These are phyloP conservation scores for Euura lappo DNA, from an alignment of 1,140 invertebrate species.

Conservation along the genomic window DNA sequence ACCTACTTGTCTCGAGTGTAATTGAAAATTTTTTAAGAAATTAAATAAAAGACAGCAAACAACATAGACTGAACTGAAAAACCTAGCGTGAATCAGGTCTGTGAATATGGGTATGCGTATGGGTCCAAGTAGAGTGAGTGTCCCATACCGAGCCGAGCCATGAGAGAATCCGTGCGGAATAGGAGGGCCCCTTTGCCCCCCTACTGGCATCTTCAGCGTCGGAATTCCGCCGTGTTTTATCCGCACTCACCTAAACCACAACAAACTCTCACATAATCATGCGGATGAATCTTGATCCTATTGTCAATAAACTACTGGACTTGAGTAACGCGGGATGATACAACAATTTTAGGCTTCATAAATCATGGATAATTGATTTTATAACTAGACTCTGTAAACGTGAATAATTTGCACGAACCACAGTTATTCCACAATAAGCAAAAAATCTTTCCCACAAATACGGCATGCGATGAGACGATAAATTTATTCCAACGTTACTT, in stretches of 20 bases:
- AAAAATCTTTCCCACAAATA: no score
- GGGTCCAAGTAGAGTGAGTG: constrained; percentile 59
- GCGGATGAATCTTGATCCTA: constrained; percentile 20
- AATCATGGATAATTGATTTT: no score
- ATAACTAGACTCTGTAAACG: no score
- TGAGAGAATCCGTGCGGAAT: constrained; percentile 59
- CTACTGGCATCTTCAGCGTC: constrained; percentile 52
- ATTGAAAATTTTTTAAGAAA: constrained; percentile 11
- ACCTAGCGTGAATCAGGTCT: constrained; percentile 3
- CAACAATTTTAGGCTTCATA: no score
- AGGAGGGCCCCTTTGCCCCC: constrained; percentile 50
- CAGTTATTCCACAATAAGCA: no score
- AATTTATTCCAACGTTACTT: no score
- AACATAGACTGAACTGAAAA: constrained; percentile 11
- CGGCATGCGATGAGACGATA: no score
- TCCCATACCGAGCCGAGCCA: constrained; percentile 62
- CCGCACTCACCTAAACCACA: constrained; percentile 60
- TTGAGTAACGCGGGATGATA: no score
- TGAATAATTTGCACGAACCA: no score
- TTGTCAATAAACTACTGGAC: no score
- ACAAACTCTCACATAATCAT: constrained; percentile 49
- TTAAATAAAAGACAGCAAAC: constrained; percentile 1
- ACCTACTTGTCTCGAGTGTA: constrained; percentile 12
- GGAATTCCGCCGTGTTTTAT: constrained; percentile 55
- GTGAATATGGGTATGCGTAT: constrained; percentile 43